Base-by-base conservation (phyloP, 1,140 invertebrate species). In the Drosophila novamexicana region DNA sequence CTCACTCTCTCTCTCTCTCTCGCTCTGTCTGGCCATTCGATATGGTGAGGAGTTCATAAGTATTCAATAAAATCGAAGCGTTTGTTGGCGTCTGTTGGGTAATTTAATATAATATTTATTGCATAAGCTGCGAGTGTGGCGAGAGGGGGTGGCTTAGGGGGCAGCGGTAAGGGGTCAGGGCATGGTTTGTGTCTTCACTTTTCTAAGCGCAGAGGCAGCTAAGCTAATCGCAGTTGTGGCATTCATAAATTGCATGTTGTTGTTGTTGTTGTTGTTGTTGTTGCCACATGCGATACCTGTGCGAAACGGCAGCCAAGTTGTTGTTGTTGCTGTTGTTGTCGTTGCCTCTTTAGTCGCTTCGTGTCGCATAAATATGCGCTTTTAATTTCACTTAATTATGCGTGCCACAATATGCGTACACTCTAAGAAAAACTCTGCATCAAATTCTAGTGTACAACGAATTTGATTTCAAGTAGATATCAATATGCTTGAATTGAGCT, bases 101-200 rank as follows among this genome's bases (percentile, higher is more conserved):
- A 88, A 88, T 88, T 88, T 84, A 88, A 88, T 88, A 88, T 88
- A 89, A 88, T 88, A 89, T 88, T 88, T 88, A 89, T 89, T 90
- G 68, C 84, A 89, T 84, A 84, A 89, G 81, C 53, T 29, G 22
- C 14, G 53, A 63, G 12, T 7, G 44, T 12, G 45, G 14, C 7
- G 39, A 10, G 22, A 22, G 9, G 54, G 10, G 9, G 14, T 0
- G 14, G 14, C 14, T 14, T 14, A 14, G 14, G 14, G 14, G 52
- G 2, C 2, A 5, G 66, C 1, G 22, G 34, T 34, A 16, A 44
- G 42, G 36, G 34, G 42, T 2, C 9, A 52, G 32, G 45, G 8
- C 37, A 52, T 62, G 39, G 45, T 39, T 53, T 4, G 44, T 45
- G 57, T 59, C 40, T 40, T 34, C 22, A 42, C 54, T 57, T 65